Evolutionary conservation across 2,797 vertebrate species (phyloP).

Genomic region (Paratrypauchen microcephalus): DNA sequence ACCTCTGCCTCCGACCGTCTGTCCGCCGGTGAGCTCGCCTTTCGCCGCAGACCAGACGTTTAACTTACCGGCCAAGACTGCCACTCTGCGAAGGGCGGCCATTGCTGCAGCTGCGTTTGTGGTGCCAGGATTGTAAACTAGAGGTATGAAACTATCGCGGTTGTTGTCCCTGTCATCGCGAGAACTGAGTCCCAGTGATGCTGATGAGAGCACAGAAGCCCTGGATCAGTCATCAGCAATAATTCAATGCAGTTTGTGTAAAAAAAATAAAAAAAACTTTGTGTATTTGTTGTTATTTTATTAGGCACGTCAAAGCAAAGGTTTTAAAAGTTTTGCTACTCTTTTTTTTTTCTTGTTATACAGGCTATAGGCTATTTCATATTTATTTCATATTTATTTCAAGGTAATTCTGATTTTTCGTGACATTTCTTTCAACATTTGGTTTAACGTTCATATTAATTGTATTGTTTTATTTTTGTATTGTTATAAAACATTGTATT

Average conservation of each 20-base stretch:
- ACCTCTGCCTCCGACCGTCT: slow-evolving; percentile 7
- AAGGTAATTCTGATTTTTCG: too few relatives aligned
- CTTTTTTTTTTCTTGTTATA: too few relatives aligned
- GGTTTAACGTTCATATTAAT: not conserved
- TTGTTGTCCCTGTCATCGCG: slow-evolving; percentile 63
- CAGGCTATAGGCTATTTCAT: too few relatives aligned
- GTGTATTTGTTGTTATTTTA: too few relatives aligned
- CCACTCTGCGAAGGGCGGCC: slow-evolving; percentile 78
- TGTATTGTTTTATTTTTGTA: not conserved
- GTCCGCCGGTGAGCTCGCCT: slow-evolving; percentile 35
- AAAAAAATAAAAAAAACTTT: too few relatives aligned
- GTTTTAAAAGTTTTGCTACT: too few relatives aligned
- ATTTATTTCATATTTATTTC: too few relatives aligned
- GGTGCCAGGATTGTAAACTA: slow-evolving; percentile 39
- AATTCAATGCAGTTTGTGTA: too few relatives aligned
- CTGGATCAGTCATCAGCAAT: not conserved
- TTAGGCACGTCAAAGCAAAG: too few relatives aligned
- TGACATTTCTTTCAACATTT: too few relatives aligned
- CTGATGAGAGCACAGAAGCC: slow-evolving; percentile 4
- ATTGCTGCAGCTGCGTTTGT: slow-evolving; percentile 61
- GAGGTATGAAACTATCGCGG: slow-evolving; percentile 52
- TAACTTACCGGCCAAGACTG: slow-evolving; percentile 57
- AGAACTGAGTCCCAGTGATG: slow-evolving; percentile 56
- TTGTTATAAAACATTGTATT: not conserved
- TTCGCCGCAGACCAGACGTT: slow-evolving; percentile 43